Base-by-base conservation (phyloP, 2,797 vertebrate genomes). In the Rhinella marina region DNA sequence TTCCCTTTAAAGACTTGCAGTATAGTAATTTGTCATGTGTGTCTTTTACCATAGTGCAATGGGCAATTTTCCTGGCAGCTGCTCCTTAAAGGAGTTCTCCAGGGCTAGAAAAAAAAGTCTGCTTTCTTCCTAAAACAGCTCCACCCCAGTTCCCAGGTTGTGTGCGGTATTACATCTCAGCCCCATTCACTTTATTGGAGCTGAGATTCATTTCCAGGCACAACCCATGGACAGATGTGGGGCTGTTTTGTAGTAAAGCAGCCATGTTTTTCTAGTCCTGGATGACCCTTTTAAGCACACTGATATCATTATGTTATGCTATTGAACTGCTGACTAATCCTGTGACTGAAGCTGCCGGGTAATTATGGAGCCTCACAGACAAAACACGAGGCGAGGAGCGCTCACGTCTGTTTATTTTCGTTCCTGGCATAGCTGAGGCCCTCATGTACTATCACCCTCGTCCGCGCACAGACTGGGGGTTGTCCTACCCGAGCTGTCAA, bases 381-480 rank as follows among this genome's bases (percentile, higher is more conserved):
- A 59, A 16, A 75, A 61, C 56, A 50, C 32, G 3, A 21, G 70
- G 29, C 5, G 7, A 84, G 82, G 48, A 61, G 32, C 21, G 54
- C 72, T 85, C 83, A 85, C 5, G 7, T 52, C 41, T 62, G 72
- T 85, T 85, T 85, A 52, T 85, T 76, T 85, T 76, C 56, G 52
- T 77, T 82, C 23, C 72, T 27, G n/a, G n/a, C 57, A 52, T 64
- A 61, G 83, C 57, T 50, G 72, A 59, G 72, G 32, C 72, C 70
- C 72, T 59, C 23, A 48, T 75, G 27, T 23, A n/a, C 29, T 48
- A 16, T 27, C 19, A 17, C 83, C 19, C n/a, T 5, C n/a, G 75
- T 52, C 52, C 19, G 29, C 61, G 70, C 68, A 50, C 82, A 75
- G 56, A 14, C 21, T n/a, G 21, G 48, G 68, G 50, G 75, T 14